Conservation (phyloP, 2,797 vertebrate genomes). For the Pangasius sanitwongsei region DNA sequence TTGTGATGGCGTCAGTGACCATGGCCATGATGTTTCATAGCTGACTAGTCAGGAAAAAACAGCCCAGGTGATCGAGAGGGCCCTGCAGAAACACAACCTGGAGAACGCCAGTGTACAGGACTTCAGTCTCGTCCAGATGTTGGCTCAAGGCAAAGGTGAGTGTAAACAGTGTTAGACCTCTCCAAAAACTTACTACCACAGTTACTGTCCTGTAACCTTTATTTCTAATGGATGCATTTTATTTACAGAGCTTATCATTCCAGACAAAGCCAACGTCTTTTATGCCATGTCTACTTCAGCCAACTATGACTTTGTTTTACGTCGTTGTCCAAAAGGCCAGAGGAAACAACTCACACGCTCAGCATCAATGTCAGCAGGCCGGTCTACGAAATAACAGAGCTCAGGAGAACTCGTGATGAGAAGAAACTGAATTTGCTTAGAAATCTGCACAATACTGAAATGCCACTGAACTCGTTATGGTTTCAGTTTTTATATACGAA, state of each 20-base stretch:
- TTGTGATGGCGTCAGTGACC: background rate
- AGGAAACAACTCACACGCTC: slow-evolving; percentile 57
- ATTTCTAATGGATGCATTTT: background rate
- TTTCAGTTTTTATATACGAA: slow-evolving; percentile 13
- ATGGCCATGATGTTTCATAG: slow-evolving; percentile 62
- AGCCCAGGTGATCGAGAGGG: slow-evolving; percentile 81
- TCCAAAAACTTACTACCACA: background rate
- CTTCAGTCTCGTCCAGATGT: slow-evolving; percentile 83
- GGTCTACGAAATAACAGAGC: slow-evolving; percentile 36
- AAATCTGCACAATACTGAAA: slow-evolving; percentile 18
- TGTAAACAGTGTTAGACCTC: background rate
- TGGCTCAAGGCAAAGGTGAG: slow-evolving; percentile 80
- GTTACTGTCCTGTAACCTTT: background rate
- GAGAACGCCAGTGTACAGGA: slow-evolving; percentile 68
- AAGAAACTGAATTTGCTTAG: background rate
- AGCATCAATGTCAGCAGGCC: slow-evolving; percentile 40
- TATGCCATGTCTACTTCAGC: slow-evolving; percentile 87
- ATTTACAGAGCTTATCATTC: slow-evolving; percentile 82
- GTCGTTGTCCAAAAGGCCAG: slow-evolving; percentile 69
- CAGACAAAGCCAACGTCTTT: slow-evolving; percentile 88
- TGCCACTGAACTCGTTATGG: background rate
- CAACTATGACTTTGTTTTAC: slow-evolving; percentile 85
- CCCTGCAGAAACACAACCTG: slow-evolving; percentile 86
- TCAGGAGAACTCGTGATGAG: background rate
- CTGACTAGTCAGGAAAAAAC: slow-evolving; percentile 92